Base-by-base conservation (phyloP, 2,888 invertebrate species). In the Synanthedon myopaeformis region DNA sequence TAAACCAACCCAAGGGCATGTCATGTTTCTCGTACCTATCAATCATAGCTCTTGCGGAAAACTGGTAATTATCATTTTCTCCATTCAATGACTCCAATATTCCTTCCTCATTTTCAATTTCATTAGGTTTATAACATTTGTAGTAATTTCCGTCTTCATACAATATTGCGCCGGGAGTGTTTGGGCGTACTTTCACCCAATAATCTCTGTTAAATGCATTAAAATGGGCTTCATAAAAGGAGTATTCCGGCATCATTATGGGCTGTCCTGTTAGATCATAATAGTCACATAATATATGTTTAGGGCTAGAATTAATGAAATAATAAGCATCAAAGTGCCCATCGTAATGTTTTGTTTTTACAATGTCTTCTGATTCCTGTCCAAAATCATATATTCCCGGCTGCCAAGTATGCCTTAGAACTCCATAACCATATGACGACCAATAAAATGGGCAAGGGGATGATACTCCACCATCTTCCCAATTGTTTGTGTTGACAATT, bases 361-460 rank as follows among this genome's bases (percentile, higher is more conserved):
- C 57, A 42, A 52, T 54, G 23, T 69, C 56, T 1, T 61, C 49
- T 28, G 63, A 60, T 52, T 69, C 59, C 0, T 61, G 57, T 17
- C 83, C 82, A 57, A 86, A 87, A 60, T 86, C 77, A 53, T 87
- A 87, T 51, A 59, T 49, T 2, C 86, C 86, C 13, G 71, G 69
- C 58, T 80, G 73, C 85, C 85, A 87, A 17, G 85, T 85, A 55
- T 87, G 83, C 61, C 85, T 74, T 12, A 87, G 58, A 13, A 85
- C 61, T 3, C 81, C 86, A 53, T 85, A 87, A 6, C 86, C 86
- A 49, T 70, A 63, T 8, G 82, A 68, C 0, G 86, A 85, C 86
- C 86, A 87, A 57, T 76, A 86, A 58, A 86, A 87, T 0, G 86
- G 86, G 55, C 73, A 78, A 1, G 86, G 85, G 3, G 86, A 87